Evolutionary conservation across 1,140 invertebrate genomes (phyloP), one percentile per base, ranked within the genome.

Genomic region (Pemphigus obesinymphae): DNA sequence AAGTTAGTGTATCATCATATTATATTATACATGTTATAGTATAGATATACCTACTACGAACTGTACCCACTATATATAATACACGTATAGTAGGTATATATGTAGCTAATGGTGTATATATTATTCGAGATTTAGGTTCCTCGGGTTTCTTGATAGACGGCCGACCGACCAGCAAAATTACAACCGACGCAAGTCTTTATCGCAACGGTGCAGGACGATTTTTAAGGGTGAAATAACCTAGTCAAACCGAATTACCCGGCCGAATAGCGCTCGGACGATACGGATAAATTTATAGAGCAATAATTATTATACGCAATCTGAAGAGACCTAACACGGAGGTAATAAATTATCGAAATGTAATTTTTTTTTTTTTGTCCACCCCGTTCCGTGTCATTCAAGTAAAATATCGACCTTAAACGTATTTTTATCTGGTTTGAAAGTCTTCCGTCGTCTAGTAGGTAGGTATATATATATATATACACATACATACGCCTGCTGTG

Each of bases 191-290:
- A n/a, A n/a, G 72, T 10, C 29, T 75, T 75, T 55, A 75, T 75
- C 72, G 72, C 72, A 23, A 55, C 17, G 45, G n/a, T 10, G 29
- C 48, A 75, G 72, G 50, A 31, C 34, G n/a, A 53, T 75, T 75
- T 50, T 50, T 29, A 53, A 75, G 48, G 72, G 72, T 75, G 29
- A 53, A 75, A 75, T 75, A 75, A 75, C 17, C 8, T 13, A n/a
- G 72, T 75, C 72, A 75, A 34, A 37, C 48, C 3, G 48, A 75
- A 75, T 75, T 55, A 53, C 72, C 48, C 29, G 72, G 37, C 48
- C 29, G 72, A 55, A 50, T 13, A 75, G 23, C 20, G 29, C 29
- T 17, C n/a, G 72, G 29, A n/a, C 29, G 72, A 75, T 75, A 75
- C 31, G 17, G 3, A n/a, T 7, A 75, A 34, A 75, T 75, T 75